These are phyloP conservation scores for Mythimna pallens DNA, from an alignment of 2,888 invertebrate species.

Conservation along the genomic window DNA sequence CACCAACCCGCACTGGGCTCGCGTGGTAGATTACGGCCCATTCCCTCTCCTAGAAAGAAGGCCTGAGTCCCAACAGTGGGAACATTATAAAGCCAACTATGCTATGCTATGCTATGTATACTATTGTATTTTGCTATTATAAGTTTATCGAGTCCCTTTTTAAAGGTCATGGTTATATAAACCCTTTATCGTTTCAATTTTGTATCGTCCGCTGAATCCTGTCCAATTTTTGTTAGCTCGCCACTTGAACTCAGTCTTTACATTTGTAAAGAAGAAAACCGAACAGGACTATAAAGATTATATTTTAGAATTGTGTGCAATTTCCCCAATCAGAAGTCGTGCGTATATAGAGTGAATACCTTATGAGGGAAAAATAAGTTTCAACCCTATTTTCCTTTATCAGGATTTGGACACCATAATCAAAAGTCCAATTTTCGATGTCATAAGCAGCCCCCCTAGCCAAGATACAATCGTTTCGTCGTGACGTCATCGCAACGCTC, in stretches of 20 bases:
- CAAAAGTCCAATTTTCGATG: conserved; percentile 17
- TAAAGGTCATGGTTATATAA: conserved; percentile 16
- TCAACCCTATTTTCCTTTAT: conserved; percentile 19
- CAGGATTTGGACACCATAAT: conserved; percentile 23
- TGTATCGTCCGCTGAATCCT: background rate
- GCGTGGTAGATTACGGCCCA: too few relatives aligned
- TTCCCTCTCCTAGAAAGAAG: too few relatives aligned
- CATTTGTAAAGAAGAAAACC: conserved; percentile 41
- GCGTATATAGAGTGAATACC: background rate
- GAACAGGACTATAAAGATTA: conserved; percentile 36
- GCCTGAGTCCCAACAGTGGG: too few relatives aligned
- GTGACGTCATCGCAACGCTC: too few relatives aligned
- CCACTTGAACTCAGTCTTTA: conserved; percentile 35
- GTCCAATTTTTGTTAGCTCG: conserved; percentile 11
- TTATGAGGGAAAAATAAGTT: conserved; percentile 18
- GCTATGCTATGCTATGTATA: too few relatives aligned
- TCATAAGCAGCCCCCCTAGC: too few relatives aligned
- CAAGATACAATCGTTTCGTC: too few relatives aligned
- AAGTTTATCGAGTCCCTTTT: background rate
- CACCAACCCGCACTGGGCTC: too few relatives aligned
- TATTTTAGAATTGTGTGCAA: conserved; percentile 36
- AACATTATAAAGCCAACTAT: too few relatives aligned
- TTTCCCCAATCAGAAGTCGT: conserved; percentile 7
- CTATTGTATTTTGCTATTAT: conserved; percentile 26
- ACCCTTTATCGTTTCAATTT: conserved; percentile 18